Evolutionary conservation across 2,113 vertebrate genomes (phyloP).

Genomic region (Reinhardtius hippoglossoides): DNA sequence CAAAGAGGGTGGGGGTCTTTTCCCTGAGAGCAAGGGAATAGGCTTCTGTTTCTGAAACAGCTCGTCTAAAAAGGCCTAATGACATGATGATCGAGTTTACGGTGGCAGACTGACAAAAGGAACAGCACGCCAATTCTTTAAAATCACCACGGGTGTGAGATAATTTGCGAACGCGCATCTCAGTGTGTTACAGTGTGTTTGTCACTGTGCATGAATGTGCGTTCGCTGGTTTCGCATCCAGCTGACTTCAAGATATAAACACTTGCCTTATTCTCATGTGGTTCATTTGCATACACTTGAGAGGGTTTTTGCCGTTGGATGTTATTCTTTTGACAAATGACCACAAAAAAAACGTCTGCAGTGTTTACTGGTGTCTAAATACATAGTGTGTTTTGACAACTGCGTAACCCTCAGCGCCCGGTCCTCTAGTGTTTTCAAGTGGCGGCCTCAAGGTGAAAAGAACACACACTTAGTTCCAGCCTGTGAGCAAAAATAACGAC

Average conservation of each 20-base stretch:
- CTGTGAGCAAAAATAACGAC: constrained; percentile 71
- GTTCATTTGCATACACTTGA: constrained; percentile 63
- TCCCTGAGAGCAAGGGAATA: constrained; percentile 35
- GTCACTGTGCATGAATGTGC: not conserved
- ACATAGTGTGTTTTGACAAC: constrained; percentile 58
- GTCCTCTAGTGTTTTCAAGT: constrained; percentile 35
- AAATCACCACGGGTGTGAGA: constrained; percentile 27
- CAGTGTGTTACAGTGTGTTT: not conserved
- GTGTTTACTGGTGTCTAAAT: constrained; percentile 48
- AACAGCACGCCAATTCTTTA: constrained; percentile 23
- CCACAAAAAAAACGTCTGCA: constrained; percentile 36
- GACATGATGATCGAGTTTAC: constrained; percentile 74
- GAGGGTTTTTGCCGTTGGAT: constrained; percentile 49
- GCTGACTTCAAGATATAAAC: constrained; percentile 40
- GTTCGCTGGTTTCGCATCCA: not conserved
- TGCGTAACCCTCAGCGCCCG: constrained; percentile 43
- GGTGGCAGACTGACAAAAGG: constrained; percentile 58
- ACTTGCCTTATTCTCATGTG: constrained; percentile 51
- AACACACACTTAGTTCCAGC: constrained; percentile 50
- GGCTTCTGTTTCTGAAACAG: constrained; percentile 45
- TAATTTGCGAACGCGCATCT: not conserved
- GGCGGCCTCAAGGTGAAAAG: constrained; percentile 24
- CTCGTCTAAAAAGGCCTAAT: constrained; percentile 65
- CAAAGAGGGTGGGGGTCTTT: constrained; percentile 29
- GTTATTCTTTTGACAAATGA: constrained; percentile 61